phyloP scores from a whole-genome alignment of 2,888 invertebrate species.

The Epinotia ramella region DNA sequence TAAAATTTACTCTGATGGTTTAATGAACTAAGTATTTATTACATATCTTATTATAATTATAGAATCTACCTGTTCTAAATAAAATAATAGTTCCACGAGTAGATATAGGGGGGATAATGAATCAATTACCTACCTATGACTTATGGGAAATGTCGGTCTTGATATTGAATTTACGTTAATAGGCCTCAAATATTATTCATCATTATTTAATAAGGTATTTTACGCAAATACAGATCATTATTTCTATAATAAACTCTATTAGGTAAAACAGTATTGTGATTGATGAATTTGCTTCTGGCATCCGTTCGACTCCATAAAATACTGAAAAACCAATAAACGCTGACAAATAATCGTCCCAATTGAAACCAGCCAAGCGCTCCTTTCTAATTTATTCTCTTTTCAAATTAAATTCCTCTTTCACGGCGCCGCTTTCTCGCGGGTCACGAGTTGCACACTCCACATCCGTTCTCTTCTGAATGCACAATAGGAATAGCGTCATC shows the following conservation, averaged over 20 bases:
- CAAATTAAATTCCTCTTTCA: slow-evolving; percentile 69
- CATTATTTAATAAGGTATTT: background rate
- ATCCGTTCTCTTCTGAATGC: slow-evolving; percentile 81
- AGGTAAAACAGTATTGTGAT: background rate
- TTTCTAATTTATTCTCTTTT: slow-evolving; percentile 77
- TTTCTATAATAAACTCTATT: background rate
- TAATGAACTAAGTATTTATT: no score
- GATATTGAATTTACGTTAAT: background rate
- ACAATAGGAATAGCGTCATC: slow-evolving; percentile 71
- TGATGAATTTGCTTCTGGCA: background rate
- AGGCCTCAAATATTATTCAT: background rate
- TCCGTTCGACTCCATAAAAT: slow-evolving; percentile 3
- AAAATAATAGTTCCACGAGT: background rate
- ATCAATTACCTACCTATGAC: background rate
- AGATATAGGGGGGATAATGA: background rate
- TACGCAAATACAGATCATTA: background rate
- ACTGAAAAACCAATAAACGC: slow-evolving; percentile 15
- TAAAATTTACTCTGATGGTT: no score
- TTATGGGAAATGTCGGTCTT: background rate
- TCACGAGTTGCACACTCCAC: slow-evolving; percentile 77
- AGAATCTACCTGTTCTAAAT: background rate
- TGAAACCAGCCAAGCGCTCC: slow-evolving; percentile 51
- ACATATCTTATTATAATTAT: no score
- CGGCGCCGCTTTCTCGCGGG: slow-evolving; percentile 78
- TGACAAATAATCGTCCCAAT: slow-evolving; percentile 12